These are phyloP conservation scores for Gallinago media DNA, from an alignment of 2,113 vertebrate genomes.

Conservation along the genomic window DNA sequence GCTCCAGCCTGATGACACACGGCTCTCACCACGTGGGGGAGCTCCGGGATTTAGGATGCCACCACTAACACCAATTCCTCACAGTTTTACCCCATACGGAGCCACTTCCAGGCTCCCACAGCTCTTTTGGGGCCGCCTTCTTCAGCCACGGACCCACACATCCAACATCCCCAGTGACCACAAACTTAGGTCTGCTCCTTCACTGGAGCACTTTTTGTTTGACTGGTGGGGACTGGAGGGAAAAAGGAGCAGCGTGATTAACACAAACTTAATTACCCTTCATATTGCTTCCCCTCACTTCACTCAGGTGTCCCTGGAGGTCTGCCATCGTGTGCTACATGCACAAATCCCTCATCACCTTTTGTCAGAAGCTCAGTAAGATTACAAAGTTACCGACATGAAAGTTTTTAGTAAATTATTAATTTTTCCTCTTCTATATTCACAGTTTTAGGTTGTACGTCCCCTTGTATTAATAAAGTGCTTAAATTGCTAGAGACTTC, in stretches of 20 bases:
- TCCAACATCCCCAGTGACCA: neutral
- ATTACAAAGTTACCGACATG: neutral
- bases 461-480: neutral
- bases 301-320: neutral
- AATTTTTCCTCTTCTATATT: neutral
- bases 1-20: neutral
- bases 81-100: neutral
- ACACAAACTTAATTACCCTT: neutral
- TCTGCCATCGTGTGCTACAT: rapidly evolving
- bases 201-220: rapidly evolving
- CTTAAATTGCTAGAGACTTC: neutral
- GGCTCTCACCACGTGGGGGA: neutral
- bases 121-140: neutral
- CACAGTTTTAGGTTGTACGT: neutral
- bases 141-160: neutral
- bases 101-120: rapidly evolving
- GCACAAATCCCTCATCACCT: neutral
- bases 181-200: neutral
- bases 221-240: too few relatives aligned
- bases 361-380: neutral
- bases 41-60: neutral
- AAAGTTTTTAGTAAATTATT: neutral
- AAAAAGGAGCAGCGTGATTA: neutral
- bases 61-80: neutral
- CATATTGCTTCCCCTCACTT: neutral